phyloP scores from a whole-genome alignment of 1,140 invertebrate species.

The Conopomorpha cramerella region DNA sequence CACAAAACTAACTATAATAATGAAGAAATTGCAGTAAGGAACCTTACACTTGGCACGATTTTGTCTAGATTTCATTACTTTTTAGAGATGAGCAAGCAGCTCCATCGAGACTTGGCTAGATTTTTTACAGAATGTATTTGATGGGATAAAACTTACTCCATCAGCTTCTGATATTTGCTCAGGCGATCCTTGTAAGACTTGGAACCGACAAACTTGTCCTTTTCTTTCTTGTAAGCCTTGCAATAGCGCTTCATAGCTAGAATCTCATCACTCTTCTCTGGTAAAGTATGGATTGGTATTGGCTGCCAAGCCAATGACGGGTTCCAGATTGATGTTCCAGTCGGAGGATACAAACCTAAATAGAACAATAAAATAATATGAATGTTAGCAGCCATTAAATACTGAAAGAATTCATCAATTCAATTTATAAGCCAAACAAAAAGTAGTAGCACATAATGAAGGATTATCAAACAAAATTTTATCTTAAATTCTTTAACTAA shows the following conservation, averaged over 20 bases:
- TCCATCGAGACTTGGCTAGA: too few relatives aligned
- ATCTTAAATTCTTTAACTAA: not conserved
- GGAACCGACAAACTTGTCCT: constrained; percentile 60
- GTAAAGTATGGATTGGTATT: constrained; percentile 82
- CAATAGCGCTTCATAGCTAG: constrained; percentile 70
- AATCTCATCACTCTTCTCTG: constrained; percentile 69
- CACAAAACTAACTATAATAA: too few relatives aligned
- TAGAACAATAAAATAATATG: constrained; percentile 1
- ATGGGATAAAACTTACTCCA: constrained; percentile 63
- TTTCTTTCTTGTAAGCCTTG: constrained; percentile 64
- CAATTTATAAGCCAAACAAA: too few relatives aligned
- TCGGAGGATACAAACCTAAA: constrained; percentile 69
- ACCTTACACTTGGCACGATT: too few relatives aligned
- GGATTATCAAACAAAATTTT: constrained; percentile 1
- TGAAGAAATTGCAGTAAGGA: too few relatives aligned
- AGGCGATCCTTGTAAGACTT: constrained; percentile 63
- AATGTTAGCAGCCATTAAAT: too few relatives aligned
- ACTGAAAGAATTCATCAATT: too few relatives aligned
- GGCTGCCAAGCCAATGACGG: constrained; percentile 80
- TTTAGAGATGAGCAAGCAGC: too few relatives aligned
- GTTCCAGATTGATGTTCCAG: constrained; percentile 69
- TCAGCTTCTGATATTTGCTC: constrained; percentile 66
- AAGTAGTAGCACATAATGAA: too few relatives aligned
- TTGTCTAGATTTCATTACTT: too few relatives aligned
- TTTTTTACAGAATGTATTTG: too few relatives aligned